Percentiles rank a stretch among this genome's conserved stretches.
Evolutionary conservation across 2,113 vertebrate genomes (phyloP).

Genomic region (Anguilla rostrata): DNA sequence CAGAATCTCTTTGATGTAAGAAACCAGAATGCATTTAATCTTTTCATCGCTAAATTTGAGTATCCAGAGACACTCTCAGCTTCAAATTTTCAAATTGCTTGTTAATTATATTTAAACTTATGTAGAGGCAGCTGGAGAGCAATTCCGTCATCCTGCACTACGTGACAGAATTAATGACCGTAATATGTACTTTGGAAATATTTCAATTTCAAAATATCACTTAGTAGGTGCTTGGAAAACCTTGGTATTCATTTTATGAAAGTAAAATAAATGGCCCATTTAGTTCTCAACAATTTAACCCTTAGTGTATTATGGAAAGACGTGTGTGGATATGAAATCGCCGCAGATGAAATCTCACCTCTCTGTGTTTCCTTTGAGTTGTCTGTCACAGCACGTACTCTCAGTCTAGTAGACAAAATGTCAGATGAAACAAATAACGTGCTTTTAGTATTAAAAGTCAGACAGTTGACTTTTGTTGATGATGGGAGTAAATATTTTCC

Average conservation of each 20-base stretch:
- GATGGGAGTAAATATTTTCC: conserved; percentile 48
- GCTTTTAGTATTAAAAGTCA: conserved; percentile 25
- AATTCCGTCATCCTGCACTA: conserved; percentile 41
- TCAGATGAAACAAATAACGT: conserved; percentile 14
- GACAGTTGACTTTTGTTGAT: conserved; percentile 45
- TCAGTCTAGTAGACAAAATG: background rate
- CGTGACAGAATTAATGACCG: conserved; percentile 50
- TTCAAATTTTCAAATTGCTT: conserved; percentile 51
- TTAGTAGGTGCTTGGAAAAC: conserved; percentile 55
- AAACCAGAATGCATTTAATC: conserved; percentile 29
- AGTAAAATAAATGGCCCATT: conserved; percentile 54
- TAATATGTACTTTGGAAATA: conserved; percentile 68
- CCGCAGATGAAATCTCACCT: conserved; percentile 37
- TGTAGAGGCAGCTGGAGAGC: conserved; percentile 39
- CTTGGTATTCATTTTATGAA: conserved; percentile 44
- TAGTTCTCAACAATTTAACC: conserved; percentile 42
- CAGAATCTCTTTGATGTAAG: background rate
- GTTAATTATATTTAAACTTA: conserved; percentile 55
- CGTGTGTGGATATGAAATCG: conserved; percentile 40
- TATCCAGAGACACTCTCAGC: conserved; percentile 45
- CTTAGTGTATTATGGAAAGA: conserved; percentile 48
- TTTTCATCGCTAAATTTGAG: conserved; percentile 40
- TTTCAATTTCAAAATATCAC: conserved; percentile 53
- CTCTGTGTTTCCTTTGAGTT: conserved; percentile 34
- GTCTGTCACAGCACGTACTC: conserved; percentile 15